phyloP scores from a whole-genome alignment of 2,797 vertebrate genomes.

The Okamejei kenojei region DNA sequence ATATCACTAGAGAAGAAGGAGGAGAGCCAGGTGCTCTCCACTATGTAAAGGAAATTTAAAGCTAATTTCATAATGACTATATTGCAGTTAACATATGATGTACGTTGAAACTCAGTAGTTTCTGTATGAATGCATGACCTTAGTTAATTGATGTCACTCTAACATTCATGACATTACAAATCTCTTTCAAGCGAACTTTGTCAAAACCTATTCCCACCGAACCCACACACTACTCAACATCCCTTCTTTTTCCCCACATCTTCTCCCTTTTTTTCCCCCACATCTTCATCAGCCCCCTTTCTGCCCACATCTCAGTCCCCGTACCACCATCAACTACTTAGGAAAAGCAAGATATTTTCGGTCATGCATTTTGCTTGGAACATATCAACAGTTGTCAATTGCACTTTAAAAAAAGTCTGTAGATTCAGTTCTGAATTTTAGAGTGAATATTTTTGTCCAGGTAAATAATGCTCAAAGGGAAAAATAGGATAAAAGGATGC shows the following conservation, averaged over 20 bases:
- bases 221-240: too few relatives aligned
- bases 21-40: not conserved
- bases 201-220: not conserved
- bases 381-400: not conserved
- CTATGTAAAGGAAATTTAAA: constrained; percentile 26
- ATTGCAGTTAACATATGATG: not conserved
- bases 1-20: not conserved
- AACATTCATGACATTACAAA: constrained; percentile 19
- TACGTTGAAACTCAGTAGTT: constrained; percentile 5
- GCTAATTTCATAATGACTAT: constrained; percentile 35
- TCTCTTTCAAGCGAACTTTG: not conserved
- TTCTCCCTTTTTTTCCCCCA: too few relatives aligned
- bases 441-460: not conserved
- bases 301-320: not conserved
- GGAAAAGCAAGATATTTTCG: not conserved
- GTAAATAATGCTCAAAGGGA: not conserved
- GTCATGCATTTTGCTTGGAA: not conserved
- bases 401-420: not conserved
- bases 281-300: not conserved
- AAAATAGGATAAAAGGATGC: not conserved
- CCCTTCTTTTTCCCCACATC: too few relatives aligned
- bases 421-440: not conserved
- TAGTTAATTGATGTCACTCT: constrained; percentile 4
- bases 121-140: constrained; percentile 33
- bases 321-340: not conserved